These are phyloP conservation scores for Nansenia antarctica DNA, from an alignment of 2,113 vertebrate species.

Conservation along the genomic window DNA sequence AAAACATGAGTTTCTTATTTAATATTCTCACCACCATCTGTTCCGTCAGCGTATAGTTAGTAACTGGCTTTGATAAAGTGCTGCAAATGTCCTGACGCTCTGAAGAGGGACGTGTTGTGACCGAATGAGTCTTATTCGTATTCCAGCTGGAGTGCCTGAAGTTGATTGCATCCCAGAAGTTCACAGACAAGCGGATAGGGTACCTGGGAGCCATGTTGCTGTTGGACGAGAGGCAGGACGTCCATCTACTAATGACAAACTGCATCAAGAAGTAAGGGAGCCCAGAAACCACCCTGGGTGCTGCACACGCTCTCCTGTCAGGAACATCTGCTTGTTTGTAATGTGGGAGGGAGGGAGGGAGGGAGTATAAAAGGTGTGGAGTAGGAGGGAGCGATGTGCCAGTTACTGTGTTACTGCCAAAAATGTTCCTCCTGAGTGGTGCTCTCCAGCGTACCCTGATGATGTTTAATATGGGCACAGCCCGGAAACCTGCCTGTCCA, in stretches of 20 bases:
- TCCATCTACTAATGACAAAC: constrained; percentile 99
- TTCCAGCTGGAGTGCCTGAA: constrained; percentile 98
- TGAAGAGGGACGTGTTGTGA: constrained; percentile 4
- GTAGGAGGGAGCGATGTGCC: constrained; percentile 2
- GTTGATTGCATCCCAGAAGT: constrained; percentile 98
- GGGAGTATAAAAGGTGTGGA: neutral
- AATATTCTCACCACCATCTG: neutral
- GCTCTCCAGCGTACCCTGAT: neutral
- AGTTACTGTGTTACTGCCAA: neutral
- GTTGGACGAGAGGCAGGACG: constrained; percentile 97
- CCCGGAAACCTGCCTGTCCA: constrained; percentile 1
- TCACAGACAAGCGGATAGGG: constrained; percentile 99
- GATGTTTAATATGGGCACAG: neutral
- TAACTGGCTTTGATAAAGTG: neutral
- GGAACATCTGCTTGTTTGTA: constrained; percentile 12
- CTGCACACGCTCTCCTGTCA: neutral
- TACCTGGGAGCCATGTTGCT: constrained; percentile 98
- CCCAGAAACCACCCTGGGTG: neutral
- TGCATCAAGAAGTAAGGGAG: constrained; percentile 98
- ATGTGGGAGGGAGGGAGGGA: neutral
- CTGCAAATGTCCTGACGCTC: neutral
- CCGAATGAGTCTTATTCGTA: constrained; percentile 18
- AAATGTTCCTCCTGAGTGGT: neutral
- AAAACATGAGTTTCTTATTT: neutral
- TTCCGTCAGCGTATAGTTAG: no score